A percentile compares a stretch with the other conserved stretches of the same genome.
Conservation (phyloP, 2,888 invertebrate genomes). For the Monopis laevigella region DNA sequence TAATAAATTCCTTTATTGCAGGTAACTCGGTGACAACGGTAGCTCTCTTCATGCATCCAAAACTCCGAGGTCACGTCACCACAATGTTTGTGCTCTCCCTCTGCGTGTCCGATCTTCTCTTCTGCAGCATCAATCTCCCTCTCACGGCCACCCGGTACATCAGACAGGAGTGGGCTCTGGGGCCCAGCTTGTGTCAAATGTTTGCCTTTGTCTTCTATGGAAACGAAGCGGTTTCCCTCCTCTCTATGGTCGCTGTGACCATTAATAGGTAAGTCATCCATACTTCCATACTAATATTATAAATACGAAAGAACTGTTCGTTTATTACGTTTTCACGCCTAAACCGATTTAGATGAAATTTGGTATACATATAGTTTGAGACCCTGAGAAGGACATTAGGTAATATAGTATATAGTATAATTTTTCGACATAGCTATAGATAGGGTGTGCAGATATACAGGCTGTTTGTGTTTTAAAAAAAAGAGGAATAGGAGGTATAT, state of each 20-base stretch:
- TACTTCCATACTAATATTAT: too few relatives aligned
- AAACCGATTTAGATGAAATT: too few relatives aligned
- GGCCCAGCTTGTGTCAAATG: slow-evolving; percentile 79
- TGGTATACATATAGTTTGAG: too few relatives aligned
- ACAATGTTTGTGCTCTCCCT: slow-evolving; percentile 89
- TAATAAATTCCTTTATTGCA: slow-evolving; percentile 42
- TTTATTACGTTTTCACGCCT: too few relatives aligned
- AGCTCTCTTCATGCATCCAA: slow-evolving; percentile 80
- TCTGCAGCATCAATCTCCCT: slow-evolving; percentile 85
- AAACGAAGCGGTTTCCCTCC: slow-evolving; percentile 86
- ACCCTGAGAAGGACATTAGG: too few relatives aligned
- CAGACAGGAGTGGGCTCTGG: slow-evolving; percentile 83
- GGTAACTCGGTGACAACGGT: slow-evolving; percentile 86
- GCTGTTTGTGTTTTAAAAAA: too few relatives aligned
- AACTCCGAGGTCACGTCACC: slow-evolving; percentile 83
- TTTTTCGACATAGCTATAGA: too few relatives aligned
- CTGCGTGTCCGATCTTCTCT: slow-evolving; percentile 85
- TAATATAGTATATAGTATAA: too few relatives aligned
- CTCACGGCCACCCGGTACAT: slow-evolving; percentile 85
- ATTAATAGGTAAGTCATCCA: slow-evolving; percentile 82
- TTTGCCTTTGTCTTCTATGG: slow-evolving; percentile 92
- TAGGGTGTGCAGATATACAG: too few relatives aligned
- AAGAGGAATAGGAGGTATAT: too few relatives aligned
- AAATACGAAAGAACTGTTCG: too few relatives aligned
- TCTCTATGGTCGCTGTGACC: slow-evolving; percentile 91